Evolutionary conservation across 2,797 vertebrate species (phyloP), one percentile per base, ranked within the genome.

Genomic region (Alfaro cultratus): DNA sequence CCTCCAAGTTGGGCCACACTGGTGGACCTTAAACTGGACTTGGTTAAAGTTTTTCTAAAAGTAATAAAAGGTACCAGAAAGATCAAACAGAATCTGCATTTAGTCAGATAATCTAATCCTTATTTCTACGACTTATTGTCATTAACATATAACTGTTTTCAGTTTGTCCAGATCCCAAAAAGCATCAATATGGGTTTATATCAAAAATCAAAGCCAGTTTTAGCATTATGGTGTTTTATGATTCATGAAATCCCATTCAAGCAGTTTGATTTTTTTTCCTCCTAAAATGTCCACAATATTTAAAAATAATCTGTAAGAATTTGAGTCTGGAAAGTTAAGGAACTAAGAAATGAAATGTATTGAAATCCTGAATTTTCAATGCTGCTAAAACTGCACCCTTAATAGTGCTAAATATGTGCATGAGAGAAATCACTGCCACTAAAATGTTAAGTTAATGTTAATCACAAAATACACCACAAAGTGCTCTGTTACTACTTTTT

Each of bases 401-500:
- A 21, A 12, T 68, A 39, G 21, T 68, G 31, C 16, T 36, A 34
- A 3, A 64, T 36, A 64, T 36, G 60, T 36, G 36, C 36, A 41
- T 41, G 64, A 62, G 15, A 68, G 78, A 87, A 82, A 89, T 87
- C 79, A 88, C 68, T 89, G 81, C 55, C 92, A 93, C 93, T 87
- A 77, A 82, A 90, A 23, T 91, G 92, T 82, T 87, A 90, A 92
- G 74, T 81, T 84, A 91, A 91, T 88, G 90, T 86, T 77, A 85
- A 87, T 88, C 87, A 80, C 90, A 94, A 94, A 95, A 95, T 95
- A 93, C 94, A 94, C 94, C 85, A 94, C 90, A 92, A 89, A 93
- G 87, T 87, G 85, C 83, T 83, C 86, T 95, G 94, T 95, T 94
- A 87, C 91, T 89, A 90, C 87, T 92, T 88, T 85, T 78, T 90